Evolutionary conservation across 2,888 invertebrate species (phyloP), one percentile per base, ranked within the genome.

Genomic region (Caenorhabditis becei): DNA sequence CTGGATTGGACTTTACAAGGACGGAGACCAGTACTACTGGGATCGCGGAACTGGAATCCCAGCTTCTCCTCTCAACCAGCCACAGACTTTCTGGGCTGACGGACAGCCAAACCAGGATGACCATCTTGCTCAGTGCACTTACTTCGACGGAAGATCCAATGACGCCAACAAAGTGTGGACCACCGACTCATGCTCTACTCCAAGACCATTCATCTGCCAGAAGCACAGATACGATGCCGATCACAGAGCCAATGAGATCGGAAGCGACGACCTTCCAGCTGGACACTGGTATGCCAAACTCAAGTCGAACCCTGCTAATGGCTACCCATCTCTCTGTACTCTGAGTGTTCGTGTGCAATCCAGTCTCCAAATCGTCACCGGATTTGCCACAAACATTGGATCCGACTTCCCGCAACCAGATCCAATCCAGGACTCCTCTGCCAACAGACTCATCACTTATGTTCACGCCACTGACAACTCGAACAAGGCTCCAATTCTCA

Each of bases 281-380:
- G 88, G 88, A n/a, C 56, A 78, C n/a, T 88, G 86, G 86, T 83
- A 83, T 49, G 80, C 80, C n/a, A 69, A 63, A 24, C 23, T 86
- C 16, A 67, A 66, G 28, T 79, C 82, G 0, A 70, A 56, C 14
- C 82, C 82, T 44, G 23, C 51, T 8, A 28, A 28, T 23, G 63
- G 59, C 23, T n/a, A 54, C 14, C 35, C 59, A 14, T 0, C 47
- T n/a, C 37, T 35, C 1, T 83, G 84, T 47, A 53, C 71, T 16
- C 41, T 80, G 24, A 66, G 82, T 44, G 70, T 86, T 44, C 83
- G 86, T 20, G 84, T 85, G n/a, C 88, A 88, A 65, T 81, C 81
- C 32, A 66, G 58, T 18, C 82, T 88, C n/a, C 84, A 84, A 61
- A 79, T 88, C 41, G 71, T 83, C 53, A 77, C 81, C 47, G 88